phyloP scores from a whole-genome alignment of 23 tunicate genomes.

The Ciona savignyi region DNA sequence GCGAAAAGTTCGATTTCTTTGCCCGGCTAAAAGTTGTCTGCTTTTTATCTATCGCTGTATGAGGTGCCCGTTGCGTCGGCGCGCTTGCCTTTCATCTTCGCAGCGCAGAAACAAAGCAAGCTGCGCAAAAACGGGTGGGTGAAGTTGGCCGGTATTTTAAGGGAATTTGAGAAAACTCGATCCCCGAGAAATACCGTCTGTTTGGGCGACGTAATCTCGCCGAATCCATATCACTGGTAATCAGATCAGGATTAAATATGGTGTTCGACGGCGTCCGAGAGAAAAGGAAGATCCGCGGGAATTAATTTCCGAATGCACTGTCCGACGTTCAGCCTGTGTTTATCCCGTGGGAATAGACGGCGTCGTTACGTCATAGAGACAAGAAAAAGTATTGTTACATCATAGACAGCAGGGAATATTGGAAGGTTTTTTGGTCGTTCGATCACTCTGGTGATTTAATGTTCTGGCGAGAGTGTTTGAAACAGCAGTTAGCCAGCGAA shows the following conservation, averaged over 20 bases:
- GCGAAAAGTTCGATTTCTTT: too few species aligned
- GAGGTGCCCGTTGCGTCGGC: slow-evolving; percentile 14
- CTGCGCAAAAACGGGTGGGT: background rate
- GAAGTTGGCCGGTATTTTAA: too few species aligned
- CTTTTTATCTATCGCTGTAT: background rate
- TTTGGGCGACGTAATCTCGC: background rate
- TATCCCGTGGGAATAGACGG: background rate
- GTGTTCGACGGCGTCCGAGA: too few species aligned
- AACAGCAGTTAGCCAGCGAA: too few species aligned
- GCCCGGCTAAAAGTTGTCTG: background rate
- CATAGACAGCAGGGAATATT: too few species aligned
- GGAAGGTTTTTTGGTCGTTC: too few species aligned
- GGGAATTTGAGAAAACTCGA: too few species aligned
- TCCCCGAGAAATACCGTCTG: too few species aligned
- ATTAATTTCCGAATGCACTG: background rate
- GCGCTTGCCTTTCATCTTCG: slow-evolving; percentile 19
- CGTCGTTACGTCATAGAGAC: background rate
- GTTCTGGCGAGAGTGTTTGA: too few species aligned
- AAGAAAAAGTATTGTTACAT: background rate
- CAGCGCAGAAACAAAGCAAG: background rate
- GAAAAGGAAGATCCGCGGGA: background rate
- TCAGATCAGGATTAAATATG: too few species aligned
- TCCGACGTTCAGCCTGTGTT: background rate
- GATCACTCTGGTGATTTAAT: too few species aligned
- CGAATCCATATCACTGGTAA: too few species aligned